Conservation (phyloP, 1,140 invertebrate species). For the Andrena cerasifolii region DNA sequence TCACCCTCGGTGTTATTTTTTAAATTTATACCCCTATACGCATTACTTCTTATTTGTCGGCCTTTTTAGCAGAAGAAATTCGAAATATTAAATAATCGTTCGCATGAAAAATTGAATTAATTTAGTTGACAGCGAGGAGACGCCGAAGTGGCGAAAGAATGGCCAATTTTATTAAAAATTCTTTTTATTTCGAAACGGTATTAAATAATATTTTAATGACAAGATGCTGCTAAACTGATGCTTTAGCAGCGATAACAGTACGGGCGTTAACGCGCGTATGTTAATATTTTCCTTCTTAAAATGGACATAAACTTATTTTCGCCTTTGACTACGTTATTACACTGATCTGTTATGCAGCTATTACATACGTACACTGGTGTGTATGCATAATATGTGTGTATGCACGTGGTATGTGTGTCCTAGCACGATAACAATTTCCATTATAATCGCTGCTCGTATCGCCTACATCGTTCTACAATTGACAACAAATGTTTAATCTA, state of each 20-base stretch:
- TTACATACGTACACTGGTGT: conserved; percentile 37
- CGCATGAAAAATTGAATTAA: background rate
- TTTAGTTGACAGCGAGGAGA: conserved; percentile 5
- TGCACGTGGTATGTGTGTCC: conserved; percentile 27
- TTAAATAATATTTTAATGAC: conserved; percentile 63
- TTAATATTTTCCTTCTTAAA: conserved; percentile 6
- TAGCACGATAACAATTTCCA: conserved; percentile 56
- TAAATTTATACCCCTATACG: conserved; percentile 16
- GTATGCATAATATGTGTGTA: conserved; percentile 40
- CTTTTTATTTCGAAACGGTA: conserved; percentile 64
- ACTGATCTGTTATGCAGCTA: conserved; percentile 44
- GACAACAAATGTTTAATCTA: conserved; percentile 70
- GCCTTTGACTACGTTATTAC: conserved; percentile 43
- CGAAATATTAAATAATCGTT: background rate
- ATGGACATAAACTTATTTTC: conserved; percentile 45
- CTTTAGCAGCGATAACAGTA: conserved; percentile 54
- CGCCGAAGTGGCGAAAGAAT: conserved; percentile 6
- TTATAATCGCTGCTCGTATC: conserved; percentile 58
- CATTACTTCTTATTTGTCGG: background rate
- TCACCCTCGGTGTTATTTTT: conserved; percentile 6
- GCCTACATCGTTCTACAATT: conserved; percentile 67
- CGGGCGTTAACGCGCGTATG: conserved; percentile 15
- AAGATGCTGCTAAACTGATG: conserved; percentile 40
- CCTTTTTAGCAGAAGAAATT: background rate
- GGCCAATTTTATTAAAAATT: conserved; percentile 60